These are phyloP conservation scores for Amphipoea oculea DNA, from an alignment of 2,888 invertebrate genomes.

Conservation along the genomic window DNA sequence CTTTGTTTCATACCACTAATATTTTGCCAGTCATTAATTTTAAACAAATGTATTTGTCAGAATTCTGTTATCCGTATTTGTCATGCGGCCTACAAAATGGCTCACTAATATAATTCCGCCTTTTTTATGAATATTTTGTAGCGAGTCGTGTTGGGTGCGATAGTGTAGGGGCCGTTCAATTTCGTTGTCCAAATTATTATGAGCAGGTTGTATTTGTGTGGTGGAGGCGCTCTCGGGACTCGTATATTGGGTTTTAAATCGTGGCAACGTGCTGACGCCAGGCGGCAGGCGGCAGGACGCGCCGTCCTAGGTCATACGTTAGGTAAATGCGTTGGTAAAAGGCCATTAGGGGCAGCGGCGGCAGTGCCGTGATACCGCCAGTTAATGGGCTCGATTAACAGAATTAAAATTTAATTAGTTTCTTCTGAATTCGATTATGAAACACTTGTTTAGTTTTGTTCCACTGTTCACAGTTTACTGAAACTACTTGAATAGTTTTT, in stretches of 20 bases:
- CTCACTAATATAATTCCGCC: conserved; percentile 11
- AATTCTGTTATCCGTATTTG: conserved; percentile 35
- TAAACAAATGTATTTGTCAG: conserved; percentile 50
- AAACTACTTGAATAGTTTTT: not conserved
- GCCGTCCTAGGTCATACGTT: conserved; percentile 67
- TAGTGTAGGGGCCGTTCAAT: conserved; percentile 32
- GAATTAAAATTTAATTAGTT: conserved; percentile 71
- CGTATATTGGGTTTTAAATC: conserved; percentile 67
- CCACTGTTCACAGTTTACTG: not conserved
- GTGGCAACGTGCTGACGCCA: conserved; percentile 61
- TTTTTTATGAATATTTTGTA: conserved; percentile 21
- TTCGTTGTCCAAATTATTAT: conserved; percentile 46
- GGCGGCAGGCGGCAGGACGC: conserved; percentile 38
- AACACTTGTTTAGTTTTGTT: conserved; percentile 14
- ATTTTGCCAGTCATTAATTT: conserved; percentile 57
- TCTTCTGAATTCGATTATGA: conserved; percentile 60
- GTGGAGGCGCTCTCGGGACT: conserved; percentile 44
- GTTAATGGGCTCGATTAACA: conserved; percentile 74
- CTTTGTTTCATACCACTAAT: conserved; percentile 52
- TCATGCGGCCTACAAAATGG: conserved; percentile 16
- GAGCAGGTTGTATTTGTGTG: conserved; percentile 42
- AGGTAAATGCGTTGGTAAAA: conserved; percentile 70
- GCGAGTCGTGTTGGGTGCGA: conserved; percentile 8
- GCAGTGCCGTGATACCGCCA: conserved; percentile 69
- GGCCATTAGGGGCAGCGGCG: conserved; percentile 70